phyloP scores from a whole-genome alignment of 2,797 vertebrate genomes.

The Siniperca obscura region DNA sequence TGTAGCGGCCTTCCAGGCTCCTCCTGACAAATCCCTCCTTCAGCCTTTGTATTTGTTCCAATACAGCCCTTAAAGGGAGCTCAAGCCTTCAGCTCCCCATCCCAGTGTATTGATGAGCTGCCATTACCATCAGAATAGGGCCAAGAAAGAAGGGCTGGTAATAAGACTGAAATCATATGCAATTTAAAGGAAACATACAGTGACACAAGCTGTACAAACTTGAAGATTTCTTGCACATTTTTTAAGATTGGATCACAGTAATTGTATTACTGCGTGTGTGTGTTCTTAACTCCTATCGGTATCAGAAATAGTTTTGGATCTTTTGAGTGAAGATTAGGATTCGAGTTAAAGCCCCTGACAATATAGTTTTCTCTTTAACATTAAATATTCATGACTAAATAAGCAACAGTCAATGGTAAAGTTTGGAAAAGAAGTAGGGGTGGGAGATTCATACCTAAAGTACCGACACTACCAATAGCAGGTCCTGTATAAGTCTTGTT shows the following conservation, averaged over 20 bases:
- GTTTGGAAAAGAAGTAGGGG: background rate
- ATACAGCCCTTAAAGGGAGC: conserved; percentile 70
- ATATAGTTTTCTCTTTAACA: background rate
- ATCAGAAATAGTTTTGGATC: background rate
- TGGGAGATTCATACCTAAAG: background rate
- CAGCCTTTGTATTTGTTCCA: conserved; percentile 73
- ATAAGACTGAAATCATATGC: conserved; percentile 15
- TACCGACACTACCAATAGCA: background rate
- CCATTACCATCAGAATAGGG: conserved; percentile 55
- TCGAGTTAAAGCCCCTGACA: background rate
- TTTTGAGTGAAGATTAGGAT: too few species aligned
- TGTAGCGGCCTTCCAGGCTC: conserved; percentile 59
- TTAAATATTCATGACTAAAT: background rate
- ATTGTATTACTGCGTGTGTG: background rate
- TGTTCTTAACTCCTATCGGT: background rate
- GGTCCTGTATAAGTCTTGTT: background rate
- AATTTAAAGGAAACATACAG: background rate
- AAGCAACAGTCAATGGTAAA: background rate
- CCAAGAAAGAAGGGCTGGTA: conserved; percentile 19
- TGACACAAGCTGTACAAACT: background rate
- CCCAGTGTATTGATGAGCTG: conserved; percentile 51
- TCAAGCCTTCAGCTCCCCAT: conserved; percentile 28
- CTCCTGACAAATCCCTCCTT: conserved; percentile 65
- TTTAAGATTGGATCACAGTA: background rate
- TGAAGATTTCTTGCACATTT: background rate